Percentiles rank a stretch among this genome's conserved stretches.
Conservation (phyloP, 2,113 vertebrate species). For the Dendrocopos noguchii region DNA sequence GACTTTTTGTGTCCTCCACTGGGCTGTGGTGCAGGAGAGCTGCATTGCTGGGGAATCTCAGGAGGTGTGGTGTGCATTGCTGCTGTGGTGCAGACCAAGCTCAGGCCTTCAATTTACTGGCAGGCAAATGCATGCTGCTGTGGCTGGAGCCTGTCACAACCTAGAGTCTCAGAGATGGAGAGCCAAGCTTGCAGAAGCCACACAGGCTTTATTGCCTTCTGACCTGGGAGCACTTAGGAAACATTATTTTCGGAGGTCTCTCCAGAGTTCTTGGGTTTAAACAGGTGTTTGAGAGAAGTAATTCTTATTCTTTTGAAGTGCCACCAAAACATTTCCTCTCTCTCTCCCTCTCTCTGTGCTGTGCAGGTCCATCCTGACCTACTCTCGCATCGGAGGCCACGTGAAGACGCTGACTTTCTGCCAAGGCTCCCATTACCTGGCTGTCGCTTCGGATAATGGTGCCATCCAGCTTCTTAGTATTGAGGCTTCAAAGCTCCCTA, state of each 20-base stretch:
- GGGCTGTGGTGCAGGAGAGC: background rate
- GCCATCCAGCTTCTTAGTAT: slow-evolving; percentile 93
- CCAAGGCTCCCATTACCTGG: slow-evolving; percentile 95
- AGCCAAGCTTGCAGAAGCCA: background rate
- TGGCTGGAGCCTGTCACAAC: background rate
- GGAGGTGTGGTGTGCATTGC: background rate
- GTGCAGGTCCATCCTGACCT: slow-evolving; percentile 91
- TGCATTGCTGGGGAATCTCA: background rate
- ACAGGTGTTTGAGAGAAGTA: background rate
- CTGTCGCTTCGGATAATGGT: slow-evolving; percentile 93
- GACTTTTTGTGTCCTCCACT: background rate
- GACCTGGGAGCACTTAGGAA: background rate
- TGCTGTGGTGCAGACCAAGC: background rate
- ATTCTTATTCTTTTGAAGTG: background rate
- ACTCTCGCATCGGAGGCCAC: slow-evolving; percentile 90
- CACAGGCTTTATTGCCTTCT: background rate
- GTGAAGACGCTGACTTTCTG: slow-evolving; percentile 95
- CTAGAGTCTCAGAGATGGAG: background rate
- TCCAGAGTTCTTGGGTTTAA: background rate
- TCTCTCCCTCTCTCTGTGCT: background rate
- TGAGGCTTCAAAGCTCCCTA: slow-evolving; percentile 93
- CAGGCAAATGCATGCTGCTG: background rate
- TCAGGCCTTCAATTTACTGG: background rate
- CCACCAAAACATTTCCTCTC: background rate
- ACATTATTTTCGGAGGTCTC: background rate